These are phyloP conservation scores for Drosophila novamexicana DNA, from an alignment of 1,140 invertebrate genomes.

Conservation along the genomic window DNA sequence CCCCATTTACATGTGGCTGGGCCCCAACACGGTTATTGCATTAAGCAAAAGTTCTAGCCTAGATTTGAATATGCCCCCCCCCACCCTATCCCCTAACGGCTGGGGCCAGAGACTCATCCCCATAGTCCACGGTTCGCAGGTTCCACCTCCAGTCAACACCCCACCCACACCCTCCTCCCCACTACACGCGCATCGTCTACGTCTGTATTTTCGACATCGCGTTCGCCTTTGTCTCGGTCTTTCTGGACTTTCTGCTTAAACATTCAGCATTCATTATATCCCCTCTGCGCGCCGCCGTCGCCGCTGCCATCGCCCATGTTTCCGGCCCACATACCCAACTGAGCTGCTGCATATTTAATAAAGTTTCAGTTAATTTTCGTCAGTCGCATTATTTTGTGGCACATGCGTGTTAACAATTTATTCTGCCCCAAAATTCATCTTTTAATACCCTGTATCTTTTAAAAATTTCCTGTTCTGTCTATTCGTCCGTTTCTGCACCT, in stretches of 20 bases:
- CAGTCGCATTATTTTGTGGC: conserved; percentile 73
- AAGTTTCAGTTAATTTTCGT: conserved; percentile 77
- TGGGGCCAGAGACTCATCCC: background rate
- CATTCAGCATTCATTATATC: conserved; percentile 73
- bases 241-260: conserved; percentile 59
- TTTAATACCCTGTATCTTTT: background rate
- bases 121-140: background rate
- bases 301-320: background rate
- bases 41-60: conserved; percentile 76
- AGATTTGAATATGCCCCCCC: conserved; percentile 60
- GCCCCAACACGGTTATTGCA: conserved; percentile 77
- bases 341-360: conserved; percentile 69
- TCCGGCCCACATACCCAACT: background rate
- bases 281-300: background rate
- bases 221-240: background rate
- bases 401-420: conserved; percentile 77
- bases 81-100: background rate
- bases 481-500: too few relatives aligned
- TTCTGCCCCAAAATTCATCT: conserved; percentile 27
- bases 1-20: conserved; percentile 68
- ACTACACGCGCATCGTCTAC: conserved; percentile 8
- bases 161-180: too few relatives aligned
- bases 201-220: background rate
- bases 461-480: too few relatives aligned
- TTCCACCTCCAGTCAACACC: background rate